Conservation (phyloP, 1,140 invertebrate species). For the Pachypeltis micranthus region DNA sequence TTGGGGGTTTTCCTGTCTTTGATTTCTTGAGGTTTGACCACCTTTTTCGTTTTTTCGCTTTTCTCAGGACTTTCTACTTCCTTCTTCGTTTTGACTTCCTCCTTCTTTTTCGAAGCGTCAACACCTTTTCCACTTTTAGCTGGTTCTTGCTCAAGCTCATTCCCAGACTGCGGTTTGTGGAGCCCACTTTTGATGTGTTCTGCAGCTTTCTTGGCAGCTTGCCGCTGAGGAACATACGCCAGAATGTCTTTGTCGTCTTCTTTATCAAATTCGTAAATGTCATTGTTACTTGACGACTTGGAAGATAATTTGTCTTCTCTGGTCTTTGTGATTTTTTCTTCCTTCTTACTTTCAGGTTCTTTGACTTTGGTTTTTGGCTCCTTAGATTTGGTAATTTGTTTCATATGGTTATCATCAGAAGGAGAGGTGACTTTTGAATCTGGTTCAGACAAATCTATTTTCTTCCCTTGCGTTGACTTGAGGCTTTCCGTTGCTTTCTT, state of each 20-base stretch:
- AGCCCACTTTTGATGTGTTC: conserved; percentile 72
- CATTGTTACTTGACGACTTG: conserved; percentile 28
- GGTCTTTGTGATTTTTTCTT: conserved; percentile 20
- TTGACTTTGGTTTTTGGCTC: conserved; percentile 23
- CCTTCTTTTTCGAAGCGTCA: conserved; percentile 23
- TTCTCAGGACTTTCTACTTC: conserved; percentile 16
- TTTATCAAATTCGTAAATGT: conserved; percentile 51
- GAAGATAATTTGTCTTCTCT: conserved; percentile 18
- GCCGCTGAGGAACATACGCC: conserved; percentile 74
- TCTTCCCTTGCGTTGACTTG: conserved; percentile 35
- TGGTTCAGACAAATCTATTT: conserved; percentile 23
- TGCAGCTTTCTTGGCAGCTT: conserved; percentile 81
- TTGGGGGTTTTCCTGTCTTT: conserved; percentile 22
- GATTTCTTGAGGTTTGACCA: conserved; percentile 19
- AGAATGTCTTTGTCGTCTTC: conserved; percentile 56
- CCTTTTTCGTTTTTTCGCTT: conserved; percentile 22
- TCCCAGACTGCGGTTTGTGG: conserved; percentile 31
- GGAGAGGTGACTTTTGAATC: conserved; percentile 32
- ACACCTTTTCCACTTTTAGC: conserved; percentile 20
- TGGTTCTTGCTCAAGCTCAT: conserved; percentile 27
- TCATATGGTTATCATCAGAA: conserved; percentile 27
- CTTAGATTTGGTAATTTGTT: conserved; percentile 33
- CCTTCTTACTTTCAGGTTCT: conserved; percentile 21
- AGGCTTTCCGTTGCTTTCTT: conserved; percentile 83
- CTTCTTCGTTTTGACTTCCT: conserved; percentile 22